phyloP scores from a whole-genome alignment of 2,113 vertebrate species.

The Xenopus borealis region DNA sequence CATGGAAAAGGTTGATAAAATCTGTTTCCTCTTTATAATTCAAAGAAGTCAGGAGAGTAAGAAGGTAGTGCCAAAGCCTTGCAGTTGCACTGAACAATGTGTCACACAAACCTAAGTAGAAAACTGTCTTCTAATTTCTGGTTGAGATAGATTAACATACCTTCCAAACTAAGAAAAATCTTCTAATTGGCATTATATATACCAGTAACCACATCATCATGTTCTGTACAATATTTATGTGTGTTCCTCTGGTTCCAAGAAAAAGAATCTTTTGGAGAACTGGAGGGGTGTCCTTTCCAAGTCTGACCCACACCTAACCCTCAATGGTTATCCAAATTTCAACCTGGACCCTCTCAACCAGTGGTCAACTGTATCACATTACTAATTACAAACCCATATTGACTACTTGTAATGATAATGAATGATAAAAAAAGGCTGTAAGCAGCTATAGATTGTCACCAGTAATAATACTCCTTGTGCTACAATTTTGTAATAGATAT shows the following conservation, averaged over 20 bases:
- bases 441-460: conserved; percentile 26
- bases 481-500: conserved; percentile 20
- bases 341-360: too few relatives aligned
- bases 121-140: conserved; percentile 10
- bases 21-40: conserved; percentile 21
- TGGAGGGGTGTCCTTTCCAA: too few relatives aligned
- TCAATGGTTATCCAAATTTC: too few relatives aligned
- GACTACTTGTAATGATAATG: conserved; percentile 25
- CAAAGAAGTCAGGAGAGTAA: conserved; percentile 20
- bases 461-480: conserved; percentile 18
- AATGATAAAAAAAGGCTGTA: conserved; percentile 20
- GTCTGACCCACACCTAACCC: too few relatives aligned
- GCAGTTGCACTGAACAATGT: conserved; percentile 9
- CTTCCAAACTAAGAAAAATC: conserved; percentile 28
- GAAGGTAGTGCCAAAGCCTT: conserved; percentile 12
- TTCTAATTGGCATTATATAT: conserved; percentile 28
- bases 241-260: too few relatives aligned
- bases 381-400: conserved; percentile 14
- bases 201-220: background rate
- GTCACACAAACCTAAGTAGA: conserved; percentile 21
- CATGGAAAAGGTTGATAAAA: conserved; percentile 21
- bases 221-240: too few relatives aligned
- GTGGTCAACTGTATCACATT: too few relatives aligned
- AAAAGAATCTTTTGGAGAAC: too few relatives aligned
- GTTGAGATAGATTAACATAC: conserved; percentile 11